Conservation (phyloP, 2,113 vertebrate species). For the Panthera tigris region DNA sequence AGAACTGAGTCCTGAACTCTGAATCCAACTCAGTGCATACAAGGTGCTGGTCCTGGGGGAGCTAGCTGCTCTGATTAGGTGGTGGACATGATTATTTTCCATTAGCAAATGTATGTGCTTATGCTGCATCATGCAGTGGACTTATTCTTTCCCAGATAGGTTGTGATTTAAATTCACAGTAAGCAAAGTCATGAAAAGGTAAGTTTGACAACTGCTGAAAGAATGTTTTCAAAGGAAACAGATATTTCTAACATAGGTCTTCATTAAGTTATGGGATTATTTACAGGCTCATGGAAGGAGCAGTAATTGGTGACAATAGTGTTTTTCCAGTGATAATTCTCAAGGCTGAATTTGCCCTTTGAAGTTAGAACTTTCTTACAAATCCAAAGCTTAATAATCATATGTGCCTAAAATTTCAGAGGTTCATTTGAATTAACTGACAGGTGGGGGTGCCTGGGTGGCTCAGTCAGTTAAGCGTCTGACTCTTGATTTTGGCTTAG, state of each 20-base stretch:
- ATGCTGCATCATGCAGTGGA: conserved; percentile 12
- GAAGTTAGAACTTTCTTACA: background rate
- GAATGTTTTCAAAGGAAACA: conserved; percentile 61
- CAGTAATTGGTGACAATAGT: background rate
- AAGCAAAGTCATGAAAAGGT: conserved; percentile 70
- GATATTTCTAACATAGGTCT: conserved; percentile 59
- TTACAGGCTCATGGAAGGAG: conserved; percentile 9
- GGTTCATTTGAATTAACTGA: background rate
- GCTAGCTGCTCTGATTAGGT: background rate
- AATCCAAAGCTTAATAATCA: background rate
- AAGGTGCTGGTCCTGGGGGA: too few species aligned
- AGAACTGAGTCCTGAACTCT: background rate
- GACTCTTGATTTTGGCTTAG: too few species aligned
- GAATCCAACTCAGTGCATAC: background rate
- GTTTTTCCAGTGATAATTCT: background rate
- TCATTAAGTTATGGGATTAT: conserved; percentile 67
- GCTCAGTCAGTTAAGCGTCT: too few species aligned
- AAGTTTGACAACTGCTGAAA: conserved; percentile 69
- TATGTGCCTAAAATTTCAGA: background rate
- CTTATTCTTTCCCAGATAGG: conserved; percentile 72
- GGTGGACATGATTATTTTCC: conserved; percentile 49
- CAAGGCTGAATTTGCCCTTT: background rate
- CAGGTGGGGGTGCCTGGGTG: background rate
- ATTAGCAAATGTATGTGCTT: conserved; percentile 68
- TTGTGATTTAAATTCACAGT: conserved; percentile 56